Conservation (phyloP, 2,888 invertebrate genomes). For the Xanthia togata region DNA sequence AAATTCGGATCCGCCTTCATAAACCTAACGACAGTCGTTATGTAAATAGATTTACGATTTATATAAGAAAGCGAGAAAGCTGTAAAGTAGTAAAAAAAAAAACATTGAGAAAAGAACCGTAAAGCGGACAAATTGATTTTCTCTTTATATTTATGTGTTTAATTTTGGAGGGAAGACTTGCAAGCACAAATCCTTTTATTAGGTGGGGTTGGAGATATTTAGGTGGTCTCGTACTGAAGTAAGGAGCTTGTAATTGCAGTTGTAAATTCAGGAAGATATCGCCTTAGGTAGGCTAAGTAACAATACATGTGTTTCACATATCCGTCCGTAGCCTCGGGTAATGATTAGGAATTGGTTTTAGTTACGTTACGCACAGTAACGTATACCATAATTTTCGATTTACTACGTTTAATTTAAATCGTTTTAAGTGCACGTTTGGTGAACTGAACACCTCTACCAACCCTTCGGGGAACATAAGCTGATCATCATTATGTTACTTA, state of each 20-base stretch:
- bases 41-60: conserved; percentile 67
- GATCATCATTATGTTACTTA: neutral
- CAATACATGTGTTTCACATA: neutral
- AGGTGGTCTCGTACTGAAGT: conserved; percentile 4
- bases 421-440: neutral
- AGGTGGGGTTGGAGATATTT: conserved; percentile 23
- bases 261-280: conserved; percentile 35
- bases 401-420: conserved; percentile 3
- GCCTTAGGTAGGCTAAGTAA: neutral
- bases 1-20: conserved; percentile 59
- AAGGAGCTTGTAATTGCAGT: conserved; percentile 16
- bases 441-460: neutral
- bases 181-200: conserved; percentile 42
- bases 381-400: neutral
- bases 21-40: conserved; percentile 61
- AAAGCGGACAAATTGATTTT: conserved; percentile 66
- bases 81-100: conserved; percentile 68
- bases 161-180: conserved; percentile 52
- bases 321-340: neutral
- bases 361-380: neutral
- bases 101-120: conserved; percentile 59
- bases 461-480: too few species aligned
- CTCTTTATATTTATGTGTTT: conserved; percentile 60
- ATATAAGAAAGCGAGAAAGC: conserved; percentile 52
- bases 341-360: neutral